Percentiles rank a stretch among this genome's conserved stretches.
Conservation (phyloP, 2,888 invertebrate genomes). For the Cerastis leucographa region DNA sequence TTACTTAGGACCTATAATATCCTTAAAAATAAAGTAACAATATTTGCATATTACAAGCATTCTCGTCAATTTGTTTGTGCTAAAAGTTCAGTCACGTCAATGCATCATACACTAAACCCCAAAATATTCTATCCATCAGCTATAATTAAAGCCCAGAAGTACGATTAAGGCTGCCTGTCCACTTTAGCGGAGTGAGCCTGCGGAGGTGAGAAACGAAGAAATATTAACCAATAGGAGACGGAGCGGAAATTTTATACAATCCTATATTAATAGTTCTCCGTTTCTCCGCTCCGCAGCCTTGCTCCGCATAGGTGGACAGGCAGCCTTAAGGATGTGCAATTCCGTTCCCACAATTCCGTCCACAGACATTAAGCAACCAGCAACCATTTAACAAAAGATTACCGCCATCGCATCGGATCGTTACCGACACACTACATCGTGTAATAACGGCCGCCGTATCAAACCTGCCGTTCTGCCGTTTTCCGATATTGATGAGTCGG, state of each 20-base stretch:
- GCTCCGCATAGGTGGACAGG: too few species aligned
- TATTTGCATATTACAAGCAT: background rate
- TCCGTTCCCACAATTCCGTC: background rate
- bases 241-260: too few species aligned
- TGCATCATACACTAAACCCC: background rate
- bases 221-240: too few species aligned
- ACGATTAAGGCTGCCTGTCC: too few species aligned
- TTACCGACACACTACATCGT: constrained; percentile 43
- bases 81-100: background rate
- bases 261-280: too few species aligned
- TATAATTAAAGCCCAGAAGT: background rate
- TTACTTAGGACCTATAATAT: background rate
- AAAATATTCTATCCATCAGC: background rate
- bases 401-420: constrained; percentile 29
- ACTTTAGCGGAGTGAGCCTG: too few species aligned
- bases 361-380: constrained; percentile 14
- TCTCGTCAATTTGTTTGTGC: background rate
- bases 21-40: too few species aligned
- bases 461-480: constrained; percentile 78
- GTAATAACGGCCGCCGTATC: constrained; percentile 73
- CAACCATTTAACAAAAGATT: constrained; percentile 43
- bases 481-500: constrained; percentile 84
- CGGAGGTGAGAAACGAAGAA: too few species aligned
- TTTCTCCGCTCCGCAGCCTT: too few species aligned
- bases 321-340: too few species aligned